phyloP scores from a whole-genome alignment of 2,113 vertebrate species.

The Gymnorhina tibicen region DNA sequence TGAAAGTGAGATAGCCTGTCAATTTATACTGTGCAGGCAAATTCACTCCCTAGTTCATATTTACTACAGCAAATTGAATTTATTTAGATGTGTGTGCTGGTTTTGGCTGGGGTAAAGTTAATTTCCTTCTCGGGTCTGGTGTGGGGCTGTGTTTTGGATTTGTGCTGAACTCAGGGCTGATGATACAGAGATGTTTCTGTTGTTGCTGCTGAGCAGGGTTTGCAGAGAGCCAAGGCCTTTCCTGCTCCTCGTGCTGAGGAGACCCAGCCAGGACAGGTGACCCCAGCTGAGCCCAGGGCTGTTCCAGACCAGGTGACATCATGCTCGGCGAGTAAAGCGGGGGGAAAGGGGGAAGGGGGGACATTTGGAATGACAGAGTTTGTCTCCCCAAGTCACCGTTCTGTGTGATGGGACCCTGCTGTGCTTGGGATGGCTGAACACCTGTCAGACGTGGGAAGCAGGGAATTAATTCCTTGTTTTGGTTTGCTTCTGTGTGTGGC shows the following conservation, averaged over 20 bases:
- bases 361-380: background rate
- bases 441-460: background rate
- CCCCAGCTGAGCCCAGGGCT: fast-evolving
- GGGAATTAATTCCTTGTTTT: background rate
- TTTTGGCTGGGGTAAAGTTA: background rate
- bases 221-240: background rate
- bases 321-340: background rate
- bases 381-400: background rate
- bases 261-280: background rate
- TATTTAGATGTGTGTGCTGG: background rate
- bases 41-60: background rate
- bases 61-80: background rate
- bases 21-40: background rate
- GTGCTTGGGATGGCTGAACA: background rate
- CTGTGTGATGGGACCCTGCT: background rate
- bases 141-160: background rate
- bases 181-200: background rate
- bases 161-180: background rate
- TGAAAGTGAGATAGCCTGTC: background rate
- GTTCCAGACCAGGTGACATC: background rate
- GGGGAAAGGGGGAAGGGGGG: fast-evolving
- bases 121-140: background rate
- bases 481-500: background rate
- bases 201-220: background rate
- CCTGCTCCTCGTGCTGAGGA: background rate